phyloP scores from a whole-genome alignment of 2,113 vertebrate genomes.

The Oophaga pumilio region DNA sequence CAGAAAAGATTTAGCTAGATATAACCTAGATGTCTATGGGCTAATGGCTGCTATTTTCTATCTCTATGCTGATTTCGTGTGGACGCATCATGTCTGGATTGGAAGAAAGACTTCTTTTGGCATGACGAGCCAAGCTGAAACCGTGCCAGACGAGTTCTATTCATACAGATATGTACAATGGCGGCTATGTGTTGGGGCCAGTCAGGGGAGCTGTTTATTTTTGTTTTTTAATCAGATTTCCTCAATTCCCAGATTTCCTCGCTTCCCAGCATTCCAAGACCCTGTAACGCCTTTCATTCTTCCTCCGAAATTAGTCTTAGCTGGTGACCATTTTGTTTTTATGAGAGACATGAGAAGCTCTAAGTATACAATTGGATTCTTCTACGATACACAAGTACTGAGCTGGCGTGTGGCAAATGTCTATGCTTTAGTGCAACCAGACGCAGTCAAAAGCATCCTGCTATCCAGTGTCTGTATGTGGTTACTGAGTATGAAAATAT shows the following conservation, averaged over 20 bases:
- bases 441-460: not conserved
- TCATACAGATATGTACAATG: constrained; percentile 33
- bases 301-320: not conserved
- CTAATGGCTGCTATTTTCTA: not conserved
- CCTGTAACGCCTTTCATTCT: not conserved
- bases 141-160: constrained; percentile 24
- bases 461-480: not conserved
- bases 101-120: constrained; percentile 5
- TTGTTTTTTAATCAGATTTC: constrained; percentile 42
- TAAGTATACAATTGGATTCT: not conserved
- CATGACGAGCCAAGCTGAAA: constrained; percentile 29
- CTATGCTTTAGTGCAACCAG: not conserved
- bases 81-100: not conserved
- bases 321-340: constrained; percentile 18
- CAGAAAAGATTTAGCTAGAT: not conserved
- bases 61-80: constrained; percentile 11
- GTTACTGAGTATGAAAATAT: no score
- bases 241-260: not conserved
- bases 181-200: constrained; percentile 5
- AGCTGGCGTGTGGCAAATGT: not conserved
- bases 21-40: not conserved
- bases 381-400: not conserved
- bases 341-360: not conserved
- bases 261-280: not conserved
- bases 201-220: constrained; percentile 45